Base-by-base conservation (phyloP, 2,113 vertebrate genomes). In the Colinus virginianus region DNA sequence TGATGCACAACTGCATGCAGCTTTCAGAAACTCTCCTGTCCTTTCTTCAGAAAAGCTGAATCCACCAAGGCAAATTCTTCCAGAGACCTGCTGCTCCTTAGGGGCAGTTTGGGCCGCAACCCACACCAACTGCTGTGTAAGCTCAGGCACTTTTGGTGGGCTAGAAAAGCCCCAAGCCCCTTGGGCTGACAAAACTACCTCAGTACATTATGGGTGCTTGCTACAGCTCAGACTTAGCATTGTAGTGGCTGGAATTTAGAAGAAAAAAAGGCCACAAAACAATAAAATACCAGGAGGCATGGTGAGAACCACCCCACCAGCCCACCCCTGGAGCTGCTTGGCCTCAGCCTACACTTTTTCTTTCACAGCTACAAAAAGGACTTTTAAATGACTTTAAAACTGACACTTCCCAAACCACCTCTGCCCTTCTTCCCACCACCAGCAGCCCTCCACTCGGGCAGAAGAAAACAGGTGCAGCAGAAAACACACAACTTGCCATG, bases 401-500 rank as follows among this genome's bases (percentile, higher is more conserved):
- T 17, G 25, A 38, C 26, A 94, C 80, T 53, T 62, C 69, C 69
- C 66, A 84, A n/a, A 78, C 9, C 11, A 88, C 49, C 69, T 48
- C 43, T 11, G 43, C 40, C 51, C 51, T 5, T 49, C 36, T 56
- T 88, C 64, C 32, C 45, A 72, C 63, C 38, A 80, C 23, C 22
- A 91, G 56, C 70, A 68, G 28, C 9, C 49, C 34, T 82, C 58
- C 78, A 51, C 55, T 78, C 46, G 42, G 71, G 79, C 20, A 68
- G 48, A 76, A 72, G 26, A 34, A 77, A 90, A 46, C 63, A 95
- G 61, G 49, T 80, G 76, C 43, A 91, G 40, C 14, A 77, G 30
- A 81, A 84, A 46, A 70, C 7, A 63, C 8, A 4, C 2, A 64
- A 34, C 8, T 46, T 67, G 30, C 25, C 26, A 40, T 18, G 36